Evolutionary conservation across 2,888 invertebrate species (phyloP).

Genomic region (Ennomos quercinarius): DNA sequence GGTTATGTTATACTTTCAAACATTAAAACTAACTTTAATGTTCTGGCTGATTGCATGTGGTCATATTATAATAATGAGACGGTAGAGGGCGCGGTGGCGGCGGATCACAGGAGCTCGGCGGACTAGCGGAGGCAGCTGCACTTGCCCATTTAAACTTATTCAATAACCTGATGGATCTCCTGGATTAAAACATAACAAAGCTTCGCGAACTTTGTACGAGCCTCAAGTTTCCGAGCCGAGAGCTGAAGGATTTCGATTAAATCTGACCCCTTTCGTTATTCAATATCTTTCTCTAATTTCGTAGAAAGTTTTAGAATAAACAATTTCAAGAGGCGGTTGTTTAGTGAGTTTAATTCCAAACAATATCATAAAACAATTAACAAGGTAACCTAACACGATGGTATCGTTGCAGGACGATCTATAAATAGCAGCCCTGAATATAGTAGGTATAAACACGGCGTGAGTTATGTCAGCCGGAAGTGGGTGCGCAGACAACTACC

Average conservation of each 20-base stretch:
- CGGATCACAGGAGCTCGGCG: background rate
- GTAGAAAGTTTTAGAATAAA: background rate
- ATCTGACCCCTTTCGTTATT: constrained; percentile 4
- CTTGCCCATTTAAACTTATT: constrained; percentile 17
- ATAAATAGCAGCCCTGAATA: too few species aligned
- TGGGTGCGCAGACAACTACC: too few species aligned
- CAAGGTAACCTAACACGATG: too few species aligned
- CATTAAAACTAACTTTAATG: too few species aligned
- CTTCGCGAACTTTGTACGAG: constrained; percentile 3
- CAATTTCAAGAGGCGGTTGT: too few species aligned
- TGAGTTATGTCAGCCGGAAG: too few species aligned
- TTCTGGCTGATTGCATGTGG: constrained; percentile 1
- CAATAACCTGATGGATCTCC: constrained; percentile 16
- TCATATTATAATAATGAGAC: too few species aligned
- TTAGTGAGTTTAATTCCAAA: too few species aligned
- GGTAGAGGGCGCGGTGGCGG: background rate
- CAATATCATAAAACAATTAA: too few species aligned
- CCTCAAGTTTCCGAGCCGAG: background rate
- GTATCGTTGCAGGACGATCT: too few species aligned
- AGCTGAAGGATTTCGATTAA: constrained; percentile 7
- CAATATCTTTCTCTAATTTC: background rate
- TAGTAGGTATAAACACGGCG: too few species aligned
- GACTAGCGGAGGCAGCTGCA: background rate
- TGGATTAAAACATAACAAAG: constrained; percentile 23
- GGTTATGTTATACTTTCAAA: too few species aligned